These are phyloP conservation scores for Tenodera sinensis DNA, from an alignment of 2,888 invertebrate species.

Conservation along the genomic window DNA sequence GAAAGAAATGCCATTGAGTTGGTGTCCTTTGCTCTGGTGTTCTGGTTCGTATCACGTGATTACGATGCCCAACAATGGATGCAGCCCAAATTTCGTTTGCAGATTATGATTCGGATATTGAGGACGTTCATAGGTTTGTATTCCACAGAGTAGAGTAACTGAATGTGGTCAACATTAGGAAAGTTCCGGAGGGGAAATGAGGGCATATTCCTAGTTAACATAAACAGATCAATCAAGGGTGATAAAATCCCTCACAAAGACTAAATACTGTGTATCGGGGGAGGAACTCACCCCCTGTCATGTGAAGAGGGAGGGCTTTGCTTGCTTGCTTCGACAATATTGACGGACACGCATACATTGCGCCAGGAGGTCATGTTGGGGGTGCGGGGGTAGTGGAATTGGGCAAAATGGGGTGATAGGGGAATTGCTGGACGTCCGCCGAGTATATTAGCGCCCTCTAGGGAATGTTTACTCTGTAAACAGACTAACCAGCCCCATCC, in stretches of 20 bases:
- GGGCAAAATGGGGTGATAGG: background rate
- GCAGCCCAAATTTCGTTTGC: no score
- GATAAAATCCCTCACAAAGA: background rate
- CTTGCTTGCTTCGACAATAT: conserved; percentile 5
- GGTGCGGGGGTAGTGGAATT: background rate
- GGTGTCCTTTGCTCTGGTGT: no score
- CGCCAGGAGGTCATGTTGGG: background rate
- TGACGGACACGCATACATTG: conserved; percentile 1
- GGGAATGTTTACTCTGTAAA: conserved; percentile 14
- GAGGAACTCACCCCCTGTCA: background rate
- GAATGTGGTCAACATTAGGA: background rate
- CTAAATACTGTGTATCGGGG: no score
- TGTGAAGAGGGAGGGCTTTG: background rate
- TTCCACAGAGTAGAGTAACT: background rate
- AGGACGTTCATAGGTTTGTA: background rate
- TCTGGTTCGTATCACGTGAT: no score
- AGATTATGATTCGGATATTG: background rate
- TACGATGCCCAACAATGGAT: no score
- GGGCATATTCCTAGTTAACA: background rate
- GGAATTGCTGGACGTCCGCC: background rate
- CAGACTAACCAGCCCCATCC: conserved; percentile 1
- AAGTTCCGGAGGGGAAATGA: background rate
- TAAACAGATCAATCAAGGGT: background rate
- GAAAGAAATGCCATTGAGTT: no score
- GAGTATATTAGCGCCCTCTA: conserved; percentile 13